Percentiles rank a stretch among this genome's conserved stretches.
Evolutionary conservation across 2,113 vertebrate genomes (phyloP).

Genomic region (Haliaeetus leucogaster): DNA sequence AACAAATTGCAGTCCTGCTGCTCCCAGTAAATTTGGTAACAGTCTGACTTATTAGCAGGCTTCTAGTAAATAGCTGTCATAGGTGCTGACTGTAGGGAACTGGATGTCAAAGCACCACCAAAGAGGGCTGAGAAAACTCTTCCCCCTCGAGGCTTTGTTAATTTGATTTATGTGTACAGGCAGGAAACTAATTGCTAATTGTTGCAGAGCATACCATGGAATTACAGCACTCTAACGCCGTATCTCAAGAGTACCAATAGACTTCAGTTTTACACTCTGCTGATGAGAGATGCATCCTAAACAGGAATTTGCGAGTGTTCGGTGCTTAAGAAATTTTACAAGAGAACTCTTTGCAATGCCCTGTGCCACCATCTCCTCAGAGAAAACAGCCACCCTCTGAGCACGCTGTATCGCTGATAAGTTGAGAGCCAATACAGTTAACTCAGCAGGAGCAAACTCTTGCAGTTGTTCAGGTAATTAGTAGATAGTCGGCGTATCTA

Average conservation of each 20-base stretch:
- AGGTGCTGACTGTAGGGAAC: slow-evolving; percentile 30
- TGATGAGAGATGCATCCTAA: not conserved
- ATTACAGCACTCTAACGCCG: not conserved
- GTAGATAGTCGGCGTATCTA: rapidly evolving
- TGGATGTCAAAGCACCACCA: not conserved
- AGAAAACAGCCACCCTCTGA: not conserved
- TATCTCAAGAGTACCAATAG: not conserved
- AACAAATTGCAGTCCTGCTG: not conserved
- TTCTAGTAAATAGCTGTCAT: slow-evolving; percentile 25
- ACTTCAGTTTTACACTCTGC: not conserved
- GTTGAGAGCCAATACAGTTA: not conserved
- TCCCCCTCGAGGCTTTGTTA: slow-evolving; percentile 10
- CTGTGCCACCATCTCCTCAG: not conserved
- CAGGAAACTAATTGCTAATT: slow-evolving; percentile 46
- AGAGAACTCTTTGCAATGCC: not conserved
- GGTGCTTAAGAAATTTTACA: not conserved
- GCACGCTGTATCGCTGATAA: rapidly evolving
- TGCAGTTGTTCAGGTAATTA: not conserved
- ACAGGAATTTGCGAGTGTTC: not conserved
- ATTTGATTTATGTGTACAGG: slow-evolving; percentile 52
- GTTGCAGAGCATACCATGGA: not conserved
- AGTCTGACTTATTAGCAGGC: slow-evolving; percentile 16
- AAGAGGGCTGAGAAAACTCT: not conserved
- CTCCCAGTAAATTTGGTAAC: slow-evolving; percentile 1
- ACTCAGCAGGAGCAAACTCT: not conserved